Base-by-base conservation (phyloP, 2,113 vertebrate genomes). In the Chloropsis cyanopogon region DNA sequence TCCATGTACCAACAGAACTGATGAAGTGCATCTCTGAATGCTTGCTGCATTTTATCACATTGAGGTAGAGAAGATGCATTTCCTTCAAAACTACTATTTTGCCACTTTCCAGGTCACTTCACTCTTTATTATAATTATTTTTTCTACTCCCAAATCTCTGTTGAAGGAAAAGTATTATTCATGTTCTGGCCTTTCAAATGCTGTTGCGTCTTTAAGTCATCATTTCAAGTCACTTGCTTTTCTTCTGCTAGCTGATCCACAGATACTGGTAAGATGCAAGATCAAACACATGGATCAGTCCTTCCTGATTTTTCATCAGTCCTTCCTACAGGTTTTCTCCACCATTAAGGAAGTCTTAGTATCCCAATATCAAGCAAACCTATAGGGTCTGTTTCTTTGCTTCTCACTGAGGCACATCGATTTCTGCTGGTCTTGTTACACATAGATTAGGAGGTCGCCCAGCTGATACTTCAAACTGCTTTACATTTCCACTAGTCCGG, bases 221-320 rank as follows among this genome's bases (percentile, higher is more conserved):
- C 6, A 14, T 68, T 86, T 84, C 35, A 65, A 82, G 41, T 35
- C 24, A 56, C 14, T 42, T 52, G 33, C 22, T 35, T 53, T 71
- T 60, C 18, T 56, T 86, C 60, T 75, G n/a, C 46, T 46, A 63
- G 47, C 7, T 88, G 57, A 75, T 61, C 56, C 53, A 52, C 28
- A 59, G 28, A 20, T 1, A 1, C 22, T 13, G 19, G 11, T n/a
- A 63, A 82, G 28, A 82, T n/a, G 23, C 22, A 54, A 41, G 28
- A 88, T 0, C 15, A 52, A 47, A 24, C 12, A 26, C 0, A 1
- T 7, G 9, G 18, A 37, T 75, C 37, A 46, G 9, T 41, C 59
- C 44, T 47, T 57, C 35, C 42, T 53, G 57, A 59, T 59, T 59
- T 59, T 59, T 59, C 16, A 37, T 75, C 37, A 46, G 9, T 41